phyloP scores from a whole-genome alignment of 2,113 vertebrate species.

The Ciconia boyciana region DNA sequence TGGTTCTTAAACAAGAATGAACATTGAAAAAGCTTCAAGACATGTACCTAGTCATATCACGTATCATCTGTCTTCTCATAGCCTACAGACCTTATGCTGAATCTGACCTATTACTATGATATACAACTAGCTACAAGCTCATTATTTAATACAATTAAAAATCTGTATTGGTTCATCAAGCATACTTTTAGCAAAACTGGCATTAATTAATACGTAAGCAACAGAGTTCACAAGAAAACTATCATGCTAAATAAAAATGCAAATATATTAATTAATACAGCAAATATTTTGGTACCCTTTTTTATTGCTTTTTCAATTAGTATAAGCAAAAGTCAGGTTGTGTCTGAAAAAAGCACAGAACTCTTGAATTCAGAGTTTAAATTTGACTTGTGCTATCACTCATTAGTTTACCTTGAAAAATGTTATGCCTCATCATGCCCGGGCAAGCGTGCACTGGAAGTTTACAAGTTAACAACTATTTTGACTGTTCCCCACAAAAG shows the following conservation, averaged over 20 bases:
- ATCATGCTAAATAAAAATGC: background rate
- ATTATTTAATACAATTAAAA: background rate
- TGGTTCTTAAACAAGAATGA: background rate
- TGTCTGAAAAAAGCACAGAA: background rate
- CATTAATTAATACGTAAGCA: background rate
- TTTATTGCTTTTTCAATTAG: background rate
- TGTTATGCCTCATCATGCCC: rapidly evolving
- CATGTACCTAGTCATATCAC: background rate
- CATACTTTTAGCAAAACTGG: background rate
- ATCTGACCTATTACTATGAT: background rate
- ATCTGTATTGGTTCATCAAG: background rate
- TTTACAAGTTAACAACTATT: background rate
- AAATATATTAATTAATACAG: background rate
- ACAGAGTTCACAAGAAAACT: background rate
- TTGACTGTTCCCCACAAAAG: background rate
- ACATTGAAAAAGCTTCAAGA: background rate
- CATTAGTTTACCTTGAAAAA: background rate
- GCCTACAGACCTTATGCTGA: background rate
- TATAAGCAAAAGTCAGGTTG: background rate
- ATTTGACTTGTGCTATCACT: background rate
- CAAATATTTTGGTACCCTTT: background rate
- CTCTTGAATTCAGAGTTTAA: background rate
- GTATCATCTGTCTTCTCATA: background rate
- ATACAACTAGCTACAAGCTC: background rate
- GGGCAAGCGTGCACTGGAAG: background rate